A percentile compares a stretch with the other conserved stretches of the same genome.
Conservation (phyloP, 2,888 invertebrate genomes). For the Lasioglossum villosulum region DNA sequence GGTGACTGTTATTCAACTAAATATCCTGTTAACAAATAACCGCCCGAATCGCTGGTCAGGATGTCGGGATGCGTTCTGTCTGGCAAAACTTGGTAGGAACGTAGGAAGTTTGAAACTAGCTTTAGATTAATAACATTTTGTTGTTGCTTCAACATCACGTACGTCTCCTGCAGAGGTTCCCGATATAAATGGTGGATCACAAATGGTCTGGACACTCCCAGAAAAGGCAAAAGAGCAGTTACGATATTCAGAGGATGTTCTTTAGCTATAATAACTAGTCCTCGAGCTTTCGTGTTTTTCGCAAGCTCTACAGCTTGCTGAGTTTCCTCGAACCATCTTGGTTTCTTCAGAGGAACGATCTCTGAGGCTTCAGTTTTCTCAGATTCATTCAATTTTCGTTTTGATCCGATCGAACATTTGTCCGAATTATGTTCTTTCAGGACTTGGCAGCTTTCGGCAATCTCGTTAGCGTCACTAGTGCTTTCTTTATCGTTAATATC, state of each 20-base stretch:
- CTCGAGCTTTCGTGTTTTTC: conserved; percentile 88
- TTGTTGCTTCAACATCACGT: conserved; percentile 90
- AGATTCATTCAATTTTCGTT: conserved; percentile 74
- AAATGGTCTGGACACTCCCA: conserved; percentile 93
- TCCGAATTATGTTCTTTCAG: not conserved
- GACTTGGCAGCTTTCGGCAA: not conserved
- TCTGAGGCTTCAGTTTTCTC: conserved; percentile 22
- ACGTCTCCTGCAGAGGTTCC: conserved; percentile 94
- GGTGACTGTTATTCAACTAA: conserved; percentile 66
- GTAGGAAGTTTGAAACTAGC: conserved; percentile 94
- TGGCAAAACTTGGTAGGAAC: conserved; percentile 95
- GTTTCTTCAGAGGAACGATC: conserved; percentile 63
- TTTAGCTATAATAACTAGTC: conserved; percentile 91
- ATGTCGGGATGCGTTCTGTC: conserved; percentile 98
- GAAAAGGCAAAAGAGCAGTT: conserved; percentile 90
- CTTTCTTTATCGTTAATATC: not conserved
- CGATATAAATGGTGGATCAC: conserved; percentile 92
- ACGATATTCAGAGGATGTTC: conserved; percentile 94
- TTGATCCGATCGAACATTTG: conserved; percentile 56
- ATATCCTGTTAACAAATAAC: conserved; percentile 93
- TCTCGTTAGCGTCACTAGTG: conserved; percentile 20
- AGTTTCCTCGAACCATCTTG: conserved; percentile 76
- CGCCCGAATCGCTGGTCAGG: conserved; percentile 94
- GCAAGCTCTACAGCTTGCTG: conserved; percentile 87
- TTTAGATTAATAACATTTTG: conserved; percentile 91